Conservation (phyloP, 2,113 vertebrate genomes). For the Lepidothrix coronata region DNA sequence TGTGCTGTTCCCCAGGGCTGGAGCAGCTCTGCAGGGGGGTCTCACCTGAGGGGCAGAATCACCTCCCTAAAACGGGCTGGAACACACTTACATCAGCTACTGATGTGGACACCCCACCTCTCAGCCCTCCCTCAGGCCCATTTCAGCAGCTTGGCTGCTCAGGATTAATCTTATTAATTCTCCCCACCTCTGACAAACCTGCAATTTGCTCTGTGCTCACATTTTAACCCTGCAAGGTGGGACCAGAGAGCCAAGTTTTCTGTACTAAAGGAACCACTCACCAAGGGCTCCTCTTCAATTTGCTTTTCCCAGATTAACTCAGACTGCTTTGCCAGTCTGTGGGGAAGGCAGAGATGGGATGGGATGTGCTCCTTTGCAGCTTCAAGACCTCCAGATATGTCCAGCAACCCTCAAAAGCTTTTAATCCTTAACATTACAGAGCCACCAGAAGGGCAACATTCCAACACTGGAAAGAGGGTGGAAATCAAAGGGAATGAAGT, state of each 20-base stretch:
- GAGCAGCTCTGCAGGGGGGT: not conserved
- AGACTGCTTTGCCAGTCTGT: rapidly evolving
- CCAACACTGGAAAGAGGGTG: not conserved
- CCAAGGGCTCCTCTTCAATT: not conserved
- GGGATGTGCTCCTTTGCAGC: not conserved
- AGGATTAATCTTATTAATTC: not conserved
- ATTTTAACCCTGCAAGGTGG: not conserved
- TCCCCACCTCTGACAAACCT: not conserved
- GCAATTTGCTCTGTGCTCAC: not conserved
- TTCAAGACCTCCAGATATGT: not conserved
- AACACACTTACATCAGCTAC: not conserved
- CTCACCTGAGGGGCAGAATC: not conserved
- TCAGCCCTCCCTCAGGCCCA: no score
- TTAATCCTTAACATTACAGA: not conserved
- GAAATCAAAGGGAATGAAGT: not conserved
- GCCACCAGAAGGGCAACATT: not conserved
- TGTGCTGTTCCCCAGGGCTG: not conserved
- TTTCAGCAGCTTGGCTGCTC: not conserved
- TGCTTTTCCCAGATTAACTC: not conserved
- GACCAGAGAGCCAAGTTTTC: not conserved
- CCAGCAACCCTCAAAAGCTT: not conserved
- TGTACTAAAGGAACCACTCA: not conserved
- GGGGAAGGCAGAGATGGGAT: not conserved
- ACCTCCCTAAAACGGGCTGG: not conserved
- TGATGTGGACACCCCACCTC: not conserved